Evolutionary conservation across 2,113 vertebrate genomes (phyloP).

Genomic region (Colistium nudipinnis): DNA sequence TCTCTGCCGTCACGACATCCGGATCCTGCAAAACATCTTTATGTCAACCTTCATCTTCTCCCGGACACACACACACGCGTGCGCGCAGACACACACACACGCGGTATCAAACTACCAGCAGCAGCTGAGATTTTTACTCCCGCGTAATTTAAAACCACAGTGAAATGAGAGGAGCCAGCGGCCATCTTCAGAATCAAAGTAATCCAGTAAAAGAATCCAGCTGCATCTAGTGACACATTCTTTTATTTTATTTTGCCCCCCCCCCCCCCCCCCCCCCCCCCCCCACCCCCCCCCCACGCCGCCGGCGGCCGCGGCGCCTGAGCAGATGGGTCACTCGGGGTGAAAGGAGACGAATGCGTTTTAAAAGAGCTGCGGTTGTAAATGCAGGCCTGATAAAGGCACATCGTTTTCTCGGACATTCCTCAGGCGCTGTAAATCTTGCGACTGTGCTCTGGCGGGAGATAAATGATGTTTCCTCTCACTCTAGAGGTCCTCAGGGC

Average conservation of each 20-base stretch:
- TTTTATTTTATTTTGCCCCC: background rate
- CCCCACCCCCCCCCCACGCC: slow-evolving; percentile 7
- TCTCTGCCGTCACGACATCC: background rate
- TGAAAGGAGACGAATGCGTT: slow-evolving; percentile 22
- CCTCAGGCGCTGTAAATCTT: slow-evolving; percentile 60
- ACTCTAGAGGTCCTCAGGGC: slow-evolving; percentile 7
- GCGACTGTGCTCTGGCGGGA: slow-evolving; percentile 30
- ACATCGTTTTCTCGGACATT: slow-evolving; percentile 57
- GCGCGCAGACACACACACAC: slow-evolving; percentile 2
- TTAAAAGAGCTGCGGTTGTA: slow-evolving; percentile 37
- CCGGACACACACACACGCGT: background rate
- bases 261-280: slow-evolving; percentile 27
- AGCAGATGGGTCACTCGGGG: slow-evolving; percentile 27
- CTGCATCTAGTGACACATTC: background rate
- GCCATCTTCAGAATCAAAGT: background rate
- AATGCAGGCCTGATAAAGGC: slow-evolving; percentile 46
- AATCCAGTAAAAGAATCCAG: background rate
- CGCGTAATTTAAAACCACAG: background rate
- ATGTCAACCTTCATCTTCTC: background rate
- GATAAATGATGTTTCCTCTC: slow-evolving; percentile 48
- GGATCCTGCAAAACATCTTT: too few relatives aligned
- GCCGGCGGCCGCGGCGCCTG: too few relatives aligned
- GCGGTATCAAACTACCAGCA: background rate
- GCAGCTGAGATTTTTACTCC: slow-evolving; percentile 8
- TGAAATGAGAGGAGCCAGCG: background rate